Percentiles rank a stretch among this genome's conserved stretches.
These are phyloP conservation scores for Onychomys leucogaster DNA, from an alignment of 2,797 vertebrate species.

Conservation along the genomic window DNA sequence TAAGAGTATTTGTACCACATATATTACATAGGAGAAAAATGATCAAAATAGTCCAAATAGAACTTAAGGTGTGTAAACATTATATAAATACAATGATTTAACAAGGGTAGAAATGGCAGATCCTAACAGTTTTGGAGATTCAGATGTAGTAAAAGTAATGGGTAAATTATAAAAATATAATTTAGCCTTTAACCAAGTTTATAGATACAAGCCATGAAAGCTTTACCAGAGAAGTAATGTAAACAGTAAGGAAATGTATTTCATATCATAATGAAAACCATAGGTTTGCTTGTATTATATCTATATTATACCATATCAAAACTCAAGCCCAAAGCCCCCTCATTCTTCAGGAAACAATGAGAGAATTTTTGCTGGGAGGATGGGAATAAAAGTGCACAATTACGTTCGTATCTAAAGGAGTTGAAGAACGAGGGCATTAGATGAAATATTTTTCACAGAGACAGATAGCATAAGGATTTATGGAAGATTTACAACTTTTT, in stretches of 20 bases:
- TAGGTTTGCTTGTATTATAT: not conserved
- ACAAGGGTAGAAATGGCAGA: conserved; percentile 18
- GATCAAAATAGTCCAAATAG: conserved; percentile 3
- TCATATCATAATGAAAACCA: conserved; percentile 50
- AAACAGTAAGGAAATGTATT: not conserved
- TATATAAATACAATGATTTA: conserved; percentile 61
- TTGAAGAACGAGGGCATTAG: conserved; percentile 30
- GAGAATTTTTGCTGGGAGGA: not conserved
- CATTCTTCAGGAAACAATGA: not conserved
- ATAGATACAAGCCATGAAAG: not conserved
- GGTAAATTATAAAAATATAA: not conserved
- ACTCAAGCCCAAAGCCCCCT: not conserved
- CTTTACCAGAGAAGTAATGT: not conserved
- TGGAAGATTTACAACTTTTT: conserved; percentile 36
- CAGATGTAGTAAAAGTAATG: rapidly evolving
- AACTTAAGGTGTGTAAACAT: not conserved
- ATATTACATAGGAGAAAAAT: conserved; percentile 50
- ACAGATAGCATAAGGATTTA: not conserved
- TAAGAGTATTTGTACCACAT: conserved; percentile 59
- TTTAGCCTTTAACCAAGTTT: not conserved
- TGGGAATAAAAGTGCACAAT: not conserved
- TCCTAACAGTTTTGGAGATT: not conserved
- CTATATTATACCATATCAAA: not conserved
- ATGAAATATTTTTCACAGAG: conserved; percentile 2
- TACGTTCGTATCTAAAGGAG: not conserved